phyloP scores from a whole-genome alignment of 2,113 vertebrate genomes.

The Theristicus caerulescens region DNA sequence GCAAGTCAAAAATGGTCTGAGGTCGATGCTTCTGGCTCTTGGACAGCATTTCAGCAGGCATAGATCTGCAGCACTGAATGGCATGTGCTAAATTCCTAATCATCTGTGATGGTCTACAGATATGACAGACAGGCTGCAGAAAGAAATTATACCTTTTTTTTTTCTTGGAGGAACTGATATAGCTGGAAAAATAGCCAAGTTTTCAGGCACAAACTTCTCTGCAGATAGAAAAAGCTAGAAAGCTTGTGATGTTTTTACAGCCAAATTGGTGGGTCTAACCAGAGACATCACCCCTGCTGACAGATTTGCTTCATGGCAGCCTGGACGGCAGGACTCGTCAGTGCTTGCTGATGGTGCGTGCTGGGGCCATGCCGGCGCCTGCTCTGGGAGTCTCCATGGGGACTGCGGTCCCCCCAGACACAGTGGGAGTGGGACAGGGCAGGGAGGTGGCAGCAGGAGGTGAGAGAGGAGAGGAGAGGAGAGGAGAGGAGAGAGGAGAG shows the following conservation, averaged over 20 bases:
- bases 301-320: not conserved
- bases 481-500: not conserved
- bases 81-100: not conserved
- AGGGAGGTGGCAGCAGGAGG: not conserved
- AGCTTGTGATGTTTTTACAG: not conserved
- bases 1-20: not conserved
- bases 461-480: not conserved
- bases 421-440: fast-evolving
- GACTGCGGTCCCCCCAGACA: too few species aligned
- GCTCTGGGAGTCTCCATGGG: not conserved
- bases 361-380: fast-evolving
- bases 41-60: not conserved
- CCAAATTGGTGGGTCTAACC: not conserved
- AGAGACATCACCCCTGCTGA: not conserved
- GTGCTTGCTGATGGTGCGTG: not conserved
- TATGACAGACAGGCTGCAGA: not conserved
- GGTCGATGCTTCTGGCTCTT: not conserved
- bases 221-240: not conserved
- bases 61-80: not conserved
- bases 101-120: not conserved
- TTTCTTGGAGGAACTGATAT: not conserved
- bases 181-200: not conserved
- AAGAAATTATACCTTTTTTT: not conserved
- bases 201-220: not conserved
- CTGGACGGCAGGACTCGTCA: not conserved